Percentiles rank a stretch among this genome's conserved stretches.
These are phyloP conservation scores for Zapus hudsonius DNA, from an alignment of 2,113 vertebrate genomes.

Conservation along the genomic window DNA sequence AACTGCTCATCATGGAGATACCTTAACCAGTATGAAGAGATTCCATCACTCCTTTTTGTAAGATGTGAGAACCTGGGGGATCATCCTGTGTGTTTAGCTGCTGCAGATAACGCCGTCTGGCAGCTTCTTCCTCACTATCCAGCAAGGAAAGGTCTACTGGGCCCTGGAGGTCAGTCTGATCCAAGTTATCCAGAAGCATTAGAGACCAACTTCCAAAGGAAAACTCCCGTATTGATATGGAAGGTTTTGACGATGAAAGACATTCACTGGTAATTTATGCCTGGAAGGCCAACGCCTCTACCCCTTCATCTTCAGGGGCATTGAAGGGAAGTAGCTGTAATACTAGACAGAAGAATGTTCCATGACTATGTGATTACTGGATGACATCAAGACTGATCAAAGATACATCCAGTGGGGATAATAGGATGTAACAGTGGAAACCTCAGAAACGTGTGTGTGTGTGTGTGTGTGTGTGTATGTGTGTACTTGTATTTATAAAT, in stretches of 20 bases:
- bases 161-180: constrained; percentile 92
- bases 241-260: constrained; percentile 96
- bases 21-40: constrained; percentile 94
- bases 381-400: neutral
- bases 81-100: constrained; percentile 88
- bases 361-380: neutral
- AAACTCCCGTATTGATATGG: constrained; percentile 95
- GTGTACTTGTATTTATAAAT: neutral
- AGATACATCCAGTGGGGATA: neutral
- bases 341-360: neutral
- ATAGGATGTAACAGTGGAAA: neutral
- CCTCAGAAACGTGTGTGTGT: neutral
- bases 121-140: constrained; percentile 91
- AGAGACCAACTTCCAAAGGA: constrained; percentile 94
- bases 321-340: constrained; percentile 50
- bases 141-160: constrained; percentile 91
- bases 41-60: constrained; percentile 96
- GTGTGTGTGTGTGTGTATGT: neutral
- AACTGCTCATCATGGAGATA: constrained; percentile 92
- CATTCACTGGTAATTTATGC: constrained; percentile 96
- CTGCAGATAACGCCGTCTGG: constrained; percentile 93
- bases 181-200: constrained; percentile 93
- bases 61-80: constrained; percentile 90
- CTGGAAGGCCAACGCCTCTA: constrained; percentile 95
- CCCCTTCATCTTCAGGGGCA: constrained; percentile 90